Evolutionary conservation across 2,113 vertebrate genomes (phyloP), one percentile per base, ranked within the genome.

Genomic region (Macquaria australasica): DNA sequence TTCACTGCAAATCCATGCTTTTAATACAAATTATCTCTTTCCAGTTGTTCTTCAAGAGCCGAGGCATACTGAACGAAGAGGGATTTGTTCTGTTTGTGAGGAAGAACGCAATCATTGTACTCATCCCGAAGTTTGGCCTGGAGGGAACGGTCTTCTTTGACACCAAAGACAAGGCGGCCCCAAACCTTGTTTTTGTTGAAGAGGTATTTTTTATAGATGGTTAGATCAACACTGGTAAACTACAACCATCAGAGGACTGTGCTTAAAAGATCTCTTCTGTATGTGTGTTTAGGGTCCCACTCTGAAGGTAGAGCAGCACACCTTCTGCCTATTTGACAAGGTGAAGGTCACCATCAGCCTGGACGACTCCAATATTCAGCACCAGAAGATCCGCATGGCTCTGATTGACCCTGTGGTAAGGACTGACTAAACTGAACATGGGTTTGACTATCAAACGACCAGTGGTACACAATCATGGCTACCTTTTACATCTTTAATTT

Each of bases 111-210:
- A 95, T 99, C 91, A 98, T 99, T 28, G 96, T 99, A 58, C 96
- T 99, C 77, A 99, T 99, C 88, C 97, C 98, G 3, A 99, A 97
- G 91, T 99, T 97, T 72, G 98, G 98, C 0, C 93, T 99, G 92
- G 98, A 99, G 95, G 98, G 98, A 75, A 98, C 97, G 0, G 98
- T 99, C 16, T 99, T 99, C 92, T 99, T 99, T 89, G 97, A 99
- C 88, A 92, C 94, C 87, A 99, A 97, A 90, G 96, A 95, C 91
- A 98, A 97, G 92, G 90, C 93, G 15, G 91, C 90, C 14, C 97
- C 96, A 75, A 93, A 58, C 11, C 94, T 99, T 60, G 74, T 86
- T 80, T 99, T 97, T 92, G 96, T 98, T 69, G 96, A 94, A 71
- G 97, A 98, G 97, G 98, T 98, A 96, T 18, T 18, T 14, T 48